These are phyloP conservation scores for Falco novaeseelandiae DNA, from an alignment of 2,797 vertebrate species.

Conservation along the genomic window DNA sequence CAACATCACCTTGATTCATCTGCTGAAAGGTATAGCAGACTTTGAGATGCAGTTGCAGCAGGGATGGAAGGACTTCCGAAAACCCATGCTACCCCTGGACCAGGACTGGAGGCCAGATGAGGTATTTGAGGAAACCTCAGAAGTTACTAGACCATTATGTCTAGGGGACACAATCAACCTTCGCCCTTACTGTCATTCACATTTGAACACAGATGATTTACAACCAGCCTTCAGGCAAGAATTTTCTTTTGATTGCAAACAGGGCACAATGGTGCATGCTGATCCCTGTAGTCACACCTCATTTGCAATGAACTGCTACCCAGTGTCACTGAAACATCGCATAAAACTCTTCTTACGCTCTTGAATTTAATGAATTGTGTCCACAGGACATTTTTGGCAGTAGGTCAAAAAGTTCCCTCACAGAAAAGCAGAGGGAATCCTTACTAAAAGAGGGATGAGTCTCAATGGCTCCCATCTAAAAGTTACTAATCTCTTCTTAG, in stretches of 20 bases:
- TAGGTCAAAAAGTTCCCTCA: background rate
- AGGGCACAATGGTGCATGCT: background rate
- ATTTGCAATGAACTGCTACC: background rate
- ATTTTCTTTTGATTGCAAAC: background rate
- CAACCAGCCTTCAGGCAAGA: background rate
- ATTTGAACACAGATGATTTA: background rate
- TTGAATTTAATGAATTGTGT: background rate
- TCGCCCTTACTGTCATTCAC: background rate
- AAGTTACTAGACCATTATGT: background rate
- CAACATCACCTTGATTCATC: background rate
- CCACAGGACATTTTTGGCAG: background rate
- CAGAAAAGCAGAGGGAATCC: background rate
- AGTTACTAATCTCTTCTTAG: background rate
- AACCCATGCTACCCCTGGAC: accelerated
- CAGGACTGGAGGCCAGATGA: background rate
- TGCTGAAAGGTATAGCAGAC: background rate
- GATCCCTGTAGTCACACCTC: background rate
- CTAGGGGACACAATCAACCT: background rate
- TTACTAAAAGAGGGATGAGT: background rate
- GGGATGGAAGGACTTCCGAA: background rate
- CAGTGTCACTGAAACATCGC: background rate
- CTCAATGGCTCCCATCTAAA: background rate
- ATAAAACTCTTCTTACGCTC: background rate
- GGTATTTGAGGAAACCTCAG: background rate
- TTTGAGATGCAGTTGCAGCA: background rate